Evolutionary conservation across 2,888 invertebrate genomes (phyloP), one percentile per base, ranked within the genome.

Genomic region (Leptogaster cylindrica): DNA sequence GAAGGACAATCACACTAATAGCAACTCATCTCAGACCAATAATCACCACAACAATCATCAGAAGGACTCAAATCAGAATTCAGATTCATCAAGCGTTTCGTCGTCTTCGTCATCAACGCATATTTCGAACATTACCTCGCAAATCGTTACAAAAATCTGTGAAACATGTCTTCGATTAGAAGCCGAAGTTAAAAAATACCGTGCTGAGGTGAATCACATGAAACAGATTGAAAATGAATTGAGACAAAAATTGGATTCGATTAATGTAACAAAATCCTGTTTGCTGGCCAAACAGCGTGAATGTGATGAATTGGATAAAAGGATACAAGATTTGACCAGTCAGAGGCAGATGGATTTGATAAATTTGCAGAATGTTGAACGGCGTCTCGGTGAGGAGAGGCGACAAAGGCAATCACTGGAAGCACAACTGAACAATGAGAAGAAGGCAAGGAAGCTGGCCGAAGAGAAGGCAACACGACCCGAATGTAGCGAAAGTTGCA

Each of bases 291-390:
- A 81, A 75, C 81, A 81, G 73, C 79, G 78, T 77, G 93, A 93
- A 77, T 90, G 94, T 78, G 94, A 95, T 75, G 90, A 91, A 77
- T 83, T 95, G 74, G 95, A 95, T 78, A 89, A 89, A 78, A 91
- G 91, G 50, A 71, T 95, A 77, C 90, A 93, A 77, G 89, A 89
- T 76, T 81, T 91, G 72, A 86, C 86, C 67, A 86, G 87, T 71
- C 86, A 88, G 72, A 87, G 92, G 61, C 89, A 91, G 77, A 82
- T 88, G 72, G 96, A 93, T 78, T 89, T 90, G 81, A 89, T 91
- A 75, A 87, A 88, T 73, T 83, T 95, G 73, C 84, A 87, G 76
- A 85, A 79, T 72, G 85, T 89, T 75, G 97, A 96, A 83, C 87
- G 92, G 73, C 88, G 92, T 71, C 84, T 97, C 71, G 87, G 87